phyloP scores from a whole-genome alignment of 2,797 vertebrate genomes.

The Anolis apletophallus region DNA sequence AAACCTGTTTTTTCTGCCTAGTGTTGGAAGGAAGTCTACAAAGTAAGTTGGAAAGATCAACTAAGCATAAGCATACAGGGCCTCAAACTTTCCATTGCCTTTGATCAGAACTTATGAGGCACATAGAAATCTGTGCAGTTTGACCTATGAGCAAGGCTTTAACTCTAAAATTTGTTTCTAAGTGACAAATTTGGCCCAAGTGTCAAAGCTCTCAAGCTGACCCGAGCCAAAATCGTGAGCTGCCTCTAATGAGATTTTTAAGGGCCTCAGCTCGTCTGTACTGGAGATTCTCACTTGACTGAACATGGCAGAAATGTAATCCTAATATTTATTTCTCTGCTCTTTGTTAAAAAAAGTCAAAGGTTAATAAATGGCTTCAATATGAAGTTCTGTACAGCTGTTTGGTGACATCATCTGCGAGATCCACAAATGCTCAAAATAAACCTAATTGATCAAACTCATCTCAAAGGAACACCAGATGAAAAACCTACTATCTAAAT shows the following conservation, averaged over 20 bases:
- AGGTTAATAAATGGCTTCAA: conserved; percentile 17
- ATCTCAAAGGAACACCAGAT: conserved; percentile 21
- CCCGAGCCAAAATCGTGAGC: background rate
- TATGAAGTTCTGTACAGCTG: conserved; percentile 13
- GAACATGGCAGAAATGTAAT: background rate
- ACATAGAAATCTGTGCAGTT: background rate
- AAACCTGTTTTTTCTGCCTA: background rate
- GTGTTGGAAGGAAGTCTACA: background rate
- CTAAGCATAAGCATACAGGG: background rate
- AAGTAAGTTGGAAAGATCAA: conserved; percentile 9
- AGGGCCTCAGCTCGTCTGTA: background rate
- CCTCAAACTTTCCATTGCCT: conserved; percentile 11
- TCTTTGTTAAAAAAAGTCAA: conserved; percentile 2
- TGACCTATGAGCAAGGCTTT: background rate
- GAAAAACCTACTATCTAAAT: conserved; percentile 38
- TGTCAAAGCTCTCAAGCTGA: background rate
- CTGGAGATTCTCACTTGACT: background rate
- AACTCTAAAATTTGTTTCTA: background rate
- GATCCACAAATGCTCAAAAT: conserved; percentile 20
- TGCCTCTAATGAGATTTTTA: conserved; percentile 5
- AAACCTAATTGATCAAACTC: background rate
- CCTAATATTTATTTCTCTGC: background rate
- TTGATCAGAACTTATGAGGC: background rate
- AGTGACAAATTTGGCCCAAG: conserved; percentile 23
- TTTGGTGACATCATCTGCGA: conserved; percentile 16